Conservation (phyloP, 2,888 invertebrate genomes). For the Tryphoninae sp. region DNA sequence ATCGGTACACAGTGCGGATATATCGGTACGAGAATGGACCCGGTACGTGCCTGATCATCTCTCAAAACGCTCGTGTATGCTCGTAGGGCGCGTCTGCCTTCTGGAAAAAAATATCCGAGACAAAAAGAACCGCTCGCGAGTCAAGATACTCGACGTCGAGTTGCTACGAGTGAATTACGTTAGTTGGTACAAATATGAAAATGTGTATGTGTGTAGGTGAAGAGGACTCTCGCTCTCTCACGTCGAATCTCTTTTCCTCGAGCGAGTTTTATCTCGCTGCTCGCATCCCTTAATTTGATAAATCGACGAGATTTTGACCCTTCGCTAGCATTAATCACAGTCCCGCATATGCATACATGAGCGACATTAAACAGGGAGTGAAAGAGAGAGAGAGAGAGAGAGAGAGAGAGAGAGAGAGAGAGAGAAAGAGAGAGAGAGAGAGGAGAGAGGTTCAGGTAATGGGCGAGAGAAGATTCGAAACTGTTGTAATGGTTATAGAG, state of each 20-base stretch:
- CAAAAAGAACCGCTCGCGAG: constrained; percentile 5
- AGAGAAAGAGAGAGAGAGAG: constrained; percentile 30
- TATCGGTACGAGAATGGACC: constrained; percentile 19
- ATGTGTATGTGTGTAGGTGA: constrained; percentile 45
- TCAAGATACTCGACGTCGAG: neutral
- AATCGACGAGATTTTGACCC: constrained; percentile 80
- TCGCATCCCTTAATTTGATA: constrained; percentile 81
- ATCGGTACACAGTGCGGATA: constrained; percentile 39
- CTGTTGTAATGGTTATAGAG: constrained; percentile 34
- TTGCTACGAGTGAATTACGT: neutral
- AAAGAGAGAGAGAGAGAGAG: constrained; percentile 33
- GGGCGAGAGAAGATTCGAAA: constrained; percentile 41
- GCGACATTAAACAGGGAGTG: constrained; percentile 73
- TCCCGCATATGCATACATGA: constrained; percentile 80
- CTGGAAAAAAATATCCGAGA: constrained; percentile 36
- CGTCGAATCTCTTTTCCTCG: constrained; percentile 75
- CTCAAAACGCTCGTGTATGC: constrained; percentile 70
- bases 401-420: constrained; percentile 19
- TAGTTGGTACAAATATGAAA: neutral
- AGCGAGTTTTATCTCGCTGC: constrained; percentile 79
- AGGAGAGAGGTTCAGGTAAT: constrained; percentile 39
- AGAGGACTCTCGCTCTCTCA: constrained; percentile 59
- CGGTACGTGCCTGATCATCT: constrained; percentile 71
- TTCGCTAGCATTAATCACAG: constrained; percentile 78
- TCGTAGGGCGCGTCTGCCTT: constrained; percentile 2